Conservation (phyloP, 1,140 invertebrate genomes). For the Drosophila kohkoa region DNA sequence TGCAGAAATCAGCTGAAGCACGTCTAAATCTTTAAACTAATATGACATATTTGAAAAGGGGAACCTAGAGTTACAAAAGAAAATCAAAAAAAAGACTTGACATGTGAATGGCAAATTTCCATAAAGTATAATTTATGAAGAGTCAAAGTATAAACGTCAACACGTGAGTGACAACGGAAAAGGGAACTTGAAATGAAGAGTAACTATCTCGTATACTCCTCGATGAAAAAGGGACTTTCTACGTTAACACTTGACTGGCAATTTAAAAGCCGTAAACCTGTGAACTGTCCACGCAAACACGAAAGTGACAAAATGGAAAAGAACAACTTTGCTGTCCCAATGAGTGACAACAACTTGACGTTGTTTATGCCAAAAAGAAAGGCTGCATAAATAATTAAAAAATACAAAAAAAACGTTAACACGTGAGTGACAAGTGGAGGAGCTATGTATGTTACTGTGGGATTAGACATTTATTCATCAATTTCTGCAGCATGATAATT, state of each 20-base stretch:
- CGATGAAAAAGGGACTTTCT: too few species aligned
- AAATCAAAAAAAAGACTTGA: too few species aligned
- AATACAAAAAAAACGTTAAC: neutral
- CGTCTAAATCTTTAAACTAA: too few species aligned
- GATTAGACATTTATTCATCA: neutral
- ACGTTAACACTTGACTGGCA: too few species aligned
- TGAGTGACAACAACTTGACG: conserved; percentile 6
- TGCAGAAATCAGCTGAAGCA: neutral
- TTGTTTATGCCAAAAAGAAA: neutral
- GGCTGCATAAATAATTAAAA: neutral
- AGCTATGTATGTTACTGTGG: neutral
- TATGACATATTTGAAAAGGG: too few species aligned
- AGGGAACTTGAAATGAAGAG: neutral
- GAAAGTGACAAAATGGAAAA: neutral
- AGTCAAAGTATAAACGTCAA: too few species aligned
- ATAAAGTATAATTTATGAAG: too few species aligned
- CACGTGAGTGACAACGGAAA: neutral
- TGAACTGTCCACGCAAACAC: neutral
- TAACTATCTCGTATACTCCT: neutral
- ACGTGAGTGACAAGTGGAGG: conserved; percentile 15
- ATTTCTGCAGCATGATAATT: neutral
- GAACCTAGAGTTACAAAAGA: too few species aligned
- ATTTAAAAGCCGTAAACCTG: neutral
- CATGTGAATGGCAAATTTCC: too few species aligned
- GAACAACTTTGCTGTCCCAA: neutral